Evolutionary conservation across 2,113 vertebrate species (phyloP), one percentile per base, ranked within the genome.

Genomic region (Platichthys flesus): DNA sequence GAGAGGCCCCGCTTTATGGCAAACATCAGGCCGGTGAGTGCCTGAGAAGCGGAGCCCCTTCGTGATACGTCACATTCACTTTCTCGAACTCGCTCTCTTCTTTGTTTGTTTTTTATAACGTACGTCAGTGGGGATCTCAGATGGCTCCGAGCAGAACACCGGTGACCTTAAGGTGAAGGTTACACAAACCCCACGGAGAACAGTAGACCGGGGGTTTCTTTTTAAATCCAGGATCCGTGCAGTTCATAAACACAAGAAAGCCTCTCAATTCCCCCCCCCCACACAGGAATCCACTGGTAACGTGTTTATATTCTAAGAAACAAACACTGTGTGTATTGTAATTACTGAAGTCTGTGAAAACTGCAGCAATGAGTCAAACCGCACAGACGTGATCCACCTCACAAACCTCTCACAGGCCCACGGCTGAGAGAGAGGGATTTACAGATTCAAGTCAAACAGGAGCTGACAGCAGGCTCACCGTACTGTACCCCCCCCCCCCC

Each of bases 371-470:
- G 67, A 72, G 71, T 31, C 52, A 68, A 81, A 82, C 56, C 31
- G 65, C 78, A 61, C 65, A 81, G 67, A 85, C 56, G 76, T 76
- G 74, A 80, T n/a, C 59, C 37, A 63, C 58, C 67, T 55, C 54
- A 51, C 75, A 28, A 52, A 72, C 73, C 70, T 61, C 81, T 78
- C 68, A 86, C 82, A 85, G 76, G 73, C 77, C 58, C 37, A 0
- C n/a, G 28, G 84, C 76, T 75, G 49, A 82, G 74, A 73, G 74
- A 79, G 71, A 68, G 59, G 74, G 80, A 75, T 82, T 71, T 78
- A 79, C 64, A 85, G 84, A 87, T 49, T 87, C 42, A 28, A 81
- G 66, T 79, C 82, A 88, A 81, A 88, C 82, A 90, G 67, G 42
- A 82, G 74, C 82, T 69, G 83, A 83, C 65, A 82, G 75, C 60